Evolutionary conservation across 2,797 vertebrate species (phyloP), one percentile per base, ranked within the genome.

Genomic region (Ctenopoma multispine): DNA sequence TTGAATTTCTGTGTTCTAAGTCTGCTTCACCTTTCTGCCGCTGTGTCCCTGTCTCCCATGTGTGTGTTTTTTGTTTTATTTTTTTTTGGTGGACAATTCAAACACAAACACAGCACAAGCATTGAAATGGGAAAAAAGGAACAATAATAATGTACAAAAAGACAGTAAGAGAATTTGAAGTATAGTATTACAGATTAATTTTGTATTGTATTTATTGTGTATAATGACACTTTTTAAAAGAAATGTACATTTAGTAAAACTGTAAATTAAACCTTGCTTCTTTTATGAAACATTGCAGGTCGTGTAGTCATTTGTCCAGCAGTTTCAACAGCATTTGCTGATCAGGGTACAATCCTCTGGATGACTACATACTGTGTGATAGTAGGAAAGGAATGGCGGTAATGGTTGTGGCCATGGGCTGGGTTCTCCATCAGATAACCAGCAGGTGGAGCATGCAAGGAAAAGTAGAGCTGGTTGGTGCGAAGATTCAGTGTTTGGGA

Each of bases 151-250:
- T 94, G 92, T 94, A 94, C 90, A 94, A 93, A 92, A 93, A 92
- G 90, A 92, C 87, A 83, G 91, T 93, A 92, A 94, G 92, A 94
- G 92, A 95, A 95, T 95, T 95, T 94, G 94, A 96, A 96, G 95
- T 96, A 96, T 97, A 96, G 96, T 97, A 97, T 96, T 97, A 96
- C 94, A 95, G 94, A 97, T 96, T 97, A 96, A 96, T 97, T 97
- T 98, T 98, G 96, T 98, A 97, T 96, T 97, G 96, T 98, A 98
- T 98, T 98, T 98, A 98, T 98, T 97, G 96, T 97, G 96, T 96
- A 98, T 97, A 97, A 96, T 96, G 93, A 97, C 92, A 94, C 95
- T 95, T 98, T 98, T 97, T 97, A 96, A 92, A 96, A 94, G 94
- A 95, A 96, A 97, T 97, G 96, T 98, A 98, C 96, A 97, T 97